Evolutionary conservation across 2,113 vertebrate species (phyloP).

Genomic region (Anoplopoma fimbria): DNA sequence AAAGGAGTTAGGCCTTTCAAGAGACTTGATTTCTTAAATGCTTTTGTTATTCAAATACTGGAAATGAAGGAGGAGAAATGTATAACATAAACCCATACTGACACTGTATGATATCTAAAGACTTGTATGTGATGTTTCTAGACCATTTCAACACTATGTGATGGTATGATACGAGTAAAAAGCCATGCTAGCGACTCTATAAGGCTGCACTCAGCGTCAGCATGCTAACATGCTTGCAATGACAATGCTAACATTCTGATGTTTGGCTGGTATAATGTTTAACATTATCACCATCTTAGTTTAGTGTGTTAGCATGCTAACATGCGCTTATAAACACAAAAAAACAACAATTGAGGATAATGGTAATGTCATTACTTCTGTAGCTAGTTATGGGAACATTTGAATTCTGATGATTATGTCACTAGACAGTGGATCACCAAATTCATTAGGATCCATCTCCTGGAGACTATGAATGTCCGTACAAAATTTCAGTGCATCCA

Average conservation of each 20-base stretch:
- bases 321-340: too few species aligned
- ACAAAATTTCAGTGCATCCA: not conserved
- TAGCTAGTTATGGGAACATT: not conserved
- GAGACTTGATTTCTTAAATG: not conserved
- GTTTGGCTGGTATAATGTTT: too few species aligned
- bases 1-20: not conserved
- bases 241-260: not conserved
- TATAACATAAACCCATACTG: not conserved
- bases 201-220: not conserved
- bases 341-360: too few species aligned
- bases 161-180: not conserved
- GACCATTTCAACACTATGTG: not conserved
- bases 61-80: not conserved
- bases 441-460: not conserved
- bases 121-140: not conserved
- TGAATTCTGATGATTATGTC: not conserved
- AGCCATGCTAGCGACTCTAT: not conserved
- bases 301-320: too few species aligned
- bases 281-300: too few species aligned
- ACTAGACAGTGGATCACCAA: not conserved
- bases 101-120: not conserved
- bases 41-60: constrained; percentile 6
- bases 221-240: not conserved
- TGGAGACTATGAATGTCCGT: not conserved
- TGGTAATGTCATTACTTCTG: not conserved